phyloP scores from a whole-genome alignment of 1,140 invertebrate genomes.

The Dreissena polymorpha region DNA sequence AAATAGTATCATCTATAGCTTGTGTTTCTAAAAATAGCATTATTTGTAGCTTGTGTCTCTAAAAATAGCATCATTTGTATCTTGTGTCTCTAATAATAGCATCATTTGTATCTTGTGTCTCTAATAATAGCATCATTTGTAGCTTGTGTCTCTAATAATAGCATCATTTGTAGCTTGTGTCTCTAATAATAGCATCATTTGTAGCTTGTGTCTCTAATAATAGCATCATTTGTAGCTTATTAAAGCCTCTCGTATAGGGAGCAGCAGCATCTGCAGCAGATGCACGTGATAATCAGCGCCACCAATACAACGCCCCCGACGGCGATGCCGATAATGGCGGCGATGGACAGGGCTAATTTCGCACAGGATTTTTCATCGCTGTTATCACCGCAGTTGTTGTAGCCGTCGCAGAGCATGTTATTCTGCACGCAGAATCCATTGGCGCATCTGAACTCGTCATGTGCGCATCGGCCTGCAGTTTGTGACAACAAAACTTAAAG shows the following conservation, averaged over 20 bases:
- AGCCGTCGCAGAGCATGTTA: conserved; percentile 55
- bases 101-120: too few relatives aligned
- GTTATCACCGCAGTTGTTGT: conserved; percentile 65
- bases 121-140: too few relatives aligned
- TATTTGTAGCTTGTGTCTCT: too few relatives aligned
- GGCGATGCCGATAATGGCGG: conserved; percentile 30
- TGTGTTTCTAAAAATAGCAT: too few relatives aligned
- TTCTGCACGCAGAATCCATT: conserved; percentile 55
- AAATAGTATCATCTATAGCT: too few relatives aligned
- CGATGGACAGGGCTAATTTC: neutral
- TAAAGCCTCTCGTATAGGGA: neutral
- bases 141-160: too few relatives aligned
- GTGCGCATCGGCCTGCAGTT: conserved; percentile 28
- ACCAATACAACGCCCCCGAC: conserved; percentile 26
- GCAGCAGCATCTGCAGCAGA: conserved; percentile 10
- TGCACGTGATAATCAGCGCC: conserved; percentile 8
- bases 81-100: too few relatives aligned
- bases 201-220: too few relatives aligned
- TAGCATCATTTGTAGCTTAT: neutral
- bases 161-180: too few relatives aligned
- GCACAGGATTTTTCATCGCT: conserved; percentile 54
- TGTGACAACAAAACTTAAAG: neutral
- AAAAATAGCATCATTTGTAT: too few relatives aligned
- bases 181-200: too few relatives aligned
- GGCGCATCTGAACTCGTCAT: conserved; percentile 53